These are phyloP conservation scores for Drosophila kambysellisi DNA, from an alignment of 2,888 invertebrate genomes.

Conservation along the genomic window DNA sequence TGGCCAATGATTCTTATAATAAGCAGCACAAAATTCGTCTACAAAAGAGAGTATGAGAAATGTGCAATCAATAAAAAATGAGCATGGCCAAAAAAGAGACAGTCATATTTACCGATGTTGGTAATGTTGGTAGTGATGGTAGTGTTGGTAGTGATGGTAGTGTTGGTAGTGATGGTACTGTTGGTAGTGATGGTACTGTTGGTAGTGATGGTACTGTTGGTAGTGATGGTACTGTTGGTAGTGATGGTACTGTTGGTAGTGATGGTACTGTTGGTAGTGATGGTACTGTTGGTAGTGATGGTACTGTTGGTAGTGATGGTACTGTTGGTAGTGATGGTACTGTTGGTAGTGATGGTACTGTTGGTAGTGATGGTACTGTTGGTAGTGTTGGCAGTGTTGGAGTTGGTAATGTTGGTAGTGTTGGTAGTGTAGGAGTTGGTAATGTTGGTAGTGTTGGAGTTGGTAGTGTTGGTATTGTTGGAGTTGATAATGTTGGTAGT, in stretches of 20 bases:
- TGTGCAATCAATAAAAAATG: background rate
- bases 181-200: background rate
- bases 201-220: background rate
- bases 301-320: too few species aligned
- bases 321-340: too few species aligned
- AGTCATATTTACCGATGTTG: constrained; percentile 7
- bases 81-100: background rate
- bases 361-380: background rate
- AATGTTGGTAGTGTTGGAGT: background rate
- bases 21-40: background rate
- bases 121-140: background rate
- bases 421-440: background rate
- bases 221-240: background rate
- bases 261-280: background rate
- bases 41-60: background rate
- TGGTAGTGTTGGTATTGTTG: background rate
- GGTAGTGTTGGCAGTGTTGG: background rate
- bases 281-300: too few species aligned
- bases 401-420: background rate
- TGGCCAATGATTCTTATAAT: background rate
- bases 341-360: background rate
- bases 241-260: background rate
- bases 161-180: background rate
- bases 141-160: background rate
- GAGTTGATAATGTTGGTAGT: background rate